A percentile compares a stretch with the other conserved stretches of the same genome.
phyloP scores from a whole-genome alignment of 2,888 invertebrate genomes.

The Hirtodrosophila cameraria region DNA sequence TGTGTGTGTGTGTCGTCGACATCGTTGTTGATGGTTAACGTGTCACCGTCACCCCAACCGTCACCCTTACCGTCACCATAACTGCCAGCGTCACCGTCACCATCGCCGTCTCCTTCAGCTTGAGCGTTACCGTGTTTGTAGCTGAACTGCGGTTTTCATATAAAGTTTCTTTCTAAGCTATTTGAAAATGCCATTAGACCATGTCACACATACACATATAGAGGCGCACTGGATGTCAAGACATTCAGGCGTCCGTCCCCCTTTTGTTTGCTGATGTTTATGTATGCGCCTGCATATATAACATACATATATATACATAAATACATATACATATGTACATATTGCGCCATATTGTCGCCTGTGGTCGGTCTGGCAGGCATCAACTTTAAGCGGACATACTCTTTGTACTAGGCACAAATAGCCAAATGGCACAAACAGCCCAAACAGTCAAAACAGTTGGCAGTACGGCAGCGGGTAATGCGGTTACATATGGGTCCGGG shows the following conservation, averaged over 20 bases:
- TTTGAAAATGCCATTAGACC: conserved; percentile 79
- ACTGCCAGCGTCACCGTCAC: neutral
- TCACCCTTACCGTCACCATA: conserved; percentile 7
- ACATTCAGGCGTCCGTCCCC: conserved; percentile 20
- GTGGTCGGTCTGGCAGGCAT: conserved; percentile 55
- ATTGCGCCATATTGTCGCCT: conserved; percentile 62
- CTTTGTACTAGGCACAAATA: conserved; percentile 38
- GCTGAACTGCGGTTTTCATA: conserved; percentile 54
- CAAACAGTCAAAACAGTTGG: conserved; percentile 43
- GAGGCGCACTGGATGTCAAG: conserved; percentile 47
- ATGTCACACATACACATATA: conserved; percentile 48
- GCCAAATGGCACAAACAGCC: conserved; percentile 18
- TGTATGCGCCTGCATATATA: conserved; percentile 67
- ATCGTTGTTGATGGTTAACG: conserved; percentile 54
- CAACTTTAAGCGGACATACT: conserved; percentile 49
- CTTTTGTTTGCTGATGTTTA: conserved; percentile 61
- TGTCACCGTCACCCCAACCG: conserved; percentile 23
- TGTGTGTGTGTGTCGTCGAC: conserved; percentile 44
- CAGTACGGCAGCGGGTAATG: conserved; percentile 55
- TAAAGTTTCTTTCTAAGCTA: conserved; percentile 70
- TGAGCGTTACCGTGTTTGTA: conserved; percentile 18
- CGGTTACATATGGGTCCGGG: conserved; percentile 55
- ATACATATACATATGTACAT: neutral
- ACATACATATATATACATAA: conserved; percentile 27
- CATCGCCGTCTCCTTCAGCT: conserved; percentile 1